Percentiles rank a stretch among this genome's conserved stretches.
These are phyloP conservation scores for Symphodus melops DNA, from an alignment of 2,113 vertebrate genomes.

Conservation along the genomic window DNA sequence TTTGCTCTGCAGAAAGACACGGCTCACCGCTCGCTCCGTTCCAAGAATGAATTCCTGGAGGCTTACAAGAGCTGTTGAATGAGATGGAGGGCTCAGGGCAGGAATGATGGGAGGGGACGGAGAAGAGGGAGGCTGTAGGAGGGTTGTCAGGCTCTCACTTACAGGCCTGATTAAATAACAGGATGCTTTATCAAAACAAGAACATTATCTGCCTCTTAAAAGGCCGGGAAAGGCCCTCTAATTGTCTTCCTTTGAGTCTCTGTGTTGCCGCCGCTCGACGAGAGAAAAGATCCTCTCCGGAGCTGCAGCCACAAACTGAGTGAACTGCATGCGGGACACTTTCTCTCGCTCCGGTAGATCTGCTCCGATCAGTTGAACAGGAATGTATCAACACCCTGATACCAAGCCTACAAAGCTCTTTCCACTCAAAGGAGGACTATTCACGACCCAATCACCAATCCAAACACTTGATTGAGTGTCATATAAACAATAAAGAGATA, in stretches of 20 bases:
- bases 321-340: slow-evolving; percentile 35
- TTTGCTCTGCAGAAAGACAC: slow-evolving; percentile 69
- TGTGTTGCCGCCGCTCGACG: slow-evolving; percentile 45
- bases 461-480: slow-evolving; percentile 59
- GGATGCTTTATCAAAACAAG: slow-evolving; percentile 83
- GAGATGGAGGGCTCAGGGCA: slow-evolving; percentile 77
- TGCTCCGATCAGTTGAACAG: slow-evolving; percentile 47
- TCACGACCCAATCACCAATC: slow-evolving; percentile 23
- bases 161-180: slow-evolving; percentile 83
- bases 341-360: slow-evolving; percentile 24
- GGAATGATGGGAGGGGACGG: slow-evolving; percentile 71
- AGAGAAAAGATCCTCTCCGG: slow-evolving; percentile 25
- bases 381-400: slow-evolving; percentile 59
- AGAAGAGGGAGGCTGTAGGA: slow-evolving; percentile 55
- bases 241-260: slow-evolving; percentile 71
- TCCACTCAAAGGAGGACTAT: slow-evolving; percentile 35
- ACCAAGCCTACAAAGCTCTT: slow-evolving; percentile 35
- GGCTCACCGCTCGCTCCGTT: slow-evolving; percentile 72
- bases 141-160: slow-evolving; percentile 78
- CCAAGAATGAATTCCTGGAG: slow-evolving; percentile 80
- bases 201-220: slow-evolving; percentile 80
- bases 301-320: slow-evolving; percentile 31
- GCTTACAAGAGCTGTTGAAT: slow-evolving; percentile 82
- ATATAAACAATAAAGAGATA: slow-evolving; percentile 63
- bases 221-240: slow-evolving; percentile 73